These are phyloP conservation scores for Melanophora roralis DNA, from an alignment of 2,888 invertebrate genomes.

Conservation along the genomic window DNA sequence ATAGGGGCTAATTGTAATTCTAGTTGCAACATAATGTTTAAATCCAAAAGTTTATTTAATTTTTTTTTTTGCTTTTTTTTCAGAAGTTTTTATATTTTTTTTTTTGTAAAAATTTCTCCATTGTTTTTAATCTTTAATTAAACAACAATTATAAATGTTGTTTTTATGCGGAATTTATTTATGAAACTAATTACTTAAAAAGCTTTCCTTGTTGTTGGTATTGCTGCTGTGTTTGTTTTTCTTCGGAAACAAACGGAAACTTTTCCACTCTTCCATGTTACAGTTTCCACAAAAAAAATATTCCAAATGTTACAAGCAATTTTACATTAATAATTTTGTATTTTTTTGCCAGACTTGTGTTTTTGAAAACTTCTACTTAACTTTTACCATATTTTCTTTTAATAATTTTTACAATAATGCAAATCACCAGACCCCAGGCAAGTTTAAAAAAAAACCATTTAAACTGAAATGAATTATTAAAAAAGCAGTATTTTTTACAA, in stretches of 20 bases:
- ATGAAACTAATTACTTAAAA: slow-evolving; percentile 52
- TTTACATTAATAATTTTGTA: slow-evolving; percentile 12
- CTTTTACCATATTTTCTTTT: no score
- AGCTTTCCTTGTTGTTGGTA: background rate
- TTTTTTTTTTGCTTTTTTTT: background rate
- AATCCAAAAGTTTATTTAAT: background rate
- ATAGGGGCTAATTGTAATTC: background rate
- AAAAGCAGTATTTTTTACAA: background rate
- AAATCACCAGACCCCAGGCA: no score
- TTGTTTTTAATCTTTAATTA: slow-evolving; percentile 42
- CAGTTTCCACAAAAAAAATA: slow-evolving; percentile 29
- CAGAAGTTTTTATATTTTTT: background rate
- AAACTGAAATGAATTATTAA: slow-evolving; percentile 17
- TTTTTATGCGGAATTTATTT: slow-evolving; percentile 40
- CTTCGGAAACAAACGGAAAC: background rate
- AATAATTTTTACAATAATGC: no score
- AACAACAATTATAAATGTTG: slow-evolving; percentile 45
- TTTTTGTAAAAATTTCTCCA: background rate
- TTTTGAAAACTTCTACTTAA: background rate
- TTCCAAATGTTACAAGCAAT: slow-evolving; percentile 35
- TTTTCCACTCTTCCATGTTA: slow-evolving; percentile 4
- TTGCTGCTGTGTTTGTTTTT: background rate
- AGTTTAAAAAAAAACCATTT: no score
- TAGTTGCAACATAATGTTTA: background rate
- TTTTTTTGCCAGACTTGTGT: background rate